Percentiles rank a stretch among this genome's conserved stretches.
phyloP scores from a whole-genome alignment of 2,888 invertebrate species.

The Shargacucullia verbasci region DNA sequence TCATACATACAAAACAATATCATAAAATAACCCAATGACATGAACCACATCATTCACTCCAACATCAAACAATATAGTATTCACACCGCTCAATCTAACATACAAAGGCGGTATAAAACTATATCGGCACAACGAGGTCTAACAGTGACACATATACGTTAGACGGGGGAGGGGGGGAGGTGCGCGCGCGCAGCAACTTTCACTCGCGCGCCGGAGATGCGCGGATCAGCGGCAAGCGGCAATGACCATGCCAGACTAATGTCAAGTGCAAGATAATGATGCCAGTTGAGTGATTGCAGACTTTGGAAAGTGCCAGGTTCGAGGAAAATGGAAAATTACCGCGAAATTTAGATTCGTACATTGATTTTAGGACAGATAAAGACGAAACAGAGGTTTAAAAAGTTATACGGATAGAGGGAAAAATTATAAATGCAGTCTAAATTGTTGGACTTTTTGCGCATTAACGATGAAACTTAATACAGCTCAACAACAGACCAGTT shows the following conservation, averaged over 20 bases:
- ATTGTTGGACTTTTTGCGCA: too few species aligned
- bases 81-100: conserved; percentile 15
- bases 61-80: conserved; percentile 5
- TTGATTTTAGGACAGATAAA: neutral
- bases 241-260: conserved; percentile 78
- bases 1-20: too few species aligned
- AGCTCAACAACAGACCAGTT: too few species aligned
- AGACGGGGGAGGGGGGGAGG: conserved; percentile 39
- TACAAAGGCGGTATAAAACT: conserved; percentile 32
- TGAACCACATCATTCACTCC: neutral
- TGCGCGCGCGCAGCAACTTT: conserved; percentile 70
- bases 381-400: neutral
- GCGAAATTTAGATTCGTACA: neutral
- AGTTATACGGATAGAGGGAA: too few species aligned
- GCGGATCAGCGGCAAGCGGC: conserved; percentile 66
- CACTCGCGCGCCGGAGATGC: conserved; percentile 76
- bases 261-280: conserved; percentile 74
- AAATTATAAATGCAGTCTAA: too few species aligned
- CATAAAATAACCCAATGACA: too few species aligned
- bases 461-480: too few species aligned
- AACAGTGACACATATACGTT: conserved; percentile 63
- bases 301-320: conserved; percentile 44
- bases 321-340: conserved; percentile 1
- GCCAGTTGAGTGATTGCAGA: conserved; percentile 35
- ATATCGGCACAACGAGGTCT: conserved; percentile 48